Evolutionary conservation across 2,113 vertebrate species (phyloP), one percentile per base, ranked within the genome.

Genomic region (Cephalophus harveyi): DNA sequence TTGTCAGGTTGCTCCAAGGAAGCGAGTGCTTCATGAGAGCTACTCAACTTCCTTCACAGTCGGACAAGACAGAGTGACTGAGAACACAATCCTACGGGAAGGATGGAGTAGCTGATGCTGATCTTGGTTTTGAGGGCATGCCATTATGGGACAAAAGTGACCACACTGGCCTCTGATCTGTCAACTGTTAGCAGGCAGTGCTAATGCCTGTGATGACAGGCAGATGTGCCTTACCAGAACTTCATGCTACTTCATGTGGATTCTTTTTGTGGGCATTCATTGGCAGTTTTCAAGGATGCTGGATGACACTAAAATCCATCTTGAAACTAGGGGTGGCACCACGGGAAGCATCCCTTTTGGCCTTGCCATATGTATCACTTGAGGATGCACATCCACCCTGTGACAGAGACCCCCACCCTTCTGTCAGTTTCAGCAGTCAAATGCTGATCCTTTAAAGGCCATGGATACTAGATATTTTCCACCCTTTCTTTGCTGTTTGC

Each of bases 211-310:
- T 64, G 74, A 97, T 71, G 76, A 81, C 85, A 76, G 27, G 78
- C 48, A 85, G 74, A 11, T 67, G 25, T 74, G 19, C 46, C 59
- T 97, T 90, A 85, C 87, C 46, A 71, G 55, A 96, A 89, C 46
- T 82, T 97, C 23, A 87, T 54, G 52, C 48, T 87, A 48, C 40
- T 60, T 84, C 15, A 10, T 88, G 27, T 64, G 87, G 19, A 74
- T 78, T 91, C 79, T 82, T 82, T 54, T 54, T 12, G 21, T 55
- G 46, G 60, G 28, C 36, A 67, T 67, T 91, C 48, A 55, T 10
- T 74, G 60, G 87, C 17, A 93, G 74, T 97, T 96, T 92, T 81
- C 52, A 85, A 95, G 94, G 93, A 93, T 81, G 36, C 14, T 94
- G 27, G 79, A 60, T 85, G 60, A 84, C 27, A 43, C 59, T 95